Conservation (phyloP, 2,888 invertebrate genomes). For the Drosophila barbarae region DNA sequence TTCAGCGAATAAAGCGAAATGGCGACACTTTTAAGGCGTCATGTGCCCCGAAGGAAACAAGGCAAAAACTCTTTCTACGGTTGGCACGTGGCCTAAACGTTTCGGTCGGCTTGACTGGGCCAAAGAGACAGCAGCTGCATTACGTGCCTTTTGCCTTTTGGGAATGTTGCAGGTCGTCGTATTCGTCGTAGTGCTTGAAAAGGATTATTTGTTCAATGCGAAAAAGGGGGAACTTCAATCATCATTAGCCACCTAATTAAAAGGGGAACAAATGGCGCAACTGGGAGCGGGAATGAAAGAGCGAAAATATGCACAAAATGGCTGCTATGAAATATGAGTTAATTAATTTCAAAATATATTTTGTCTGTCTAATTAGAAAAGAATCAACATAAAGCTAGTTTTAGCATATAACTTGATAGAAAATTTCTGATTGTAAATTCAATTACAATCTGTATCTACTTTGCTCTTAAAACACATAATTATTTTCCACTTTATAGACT, state of each 20-base stretch:
- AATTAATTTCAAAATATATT: conserved; percentile 1
- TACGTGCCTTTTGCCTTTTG: conserved; percentile 25
- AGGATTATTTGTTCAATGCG: conserved; percentile 27
- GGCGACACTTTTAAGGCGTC: conserved; percentile 61
- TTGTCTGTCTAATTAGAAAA: not conserved
- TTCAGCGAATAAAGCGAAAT: conserved; percentile 54
- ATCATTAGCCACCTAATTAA: conserved; percentile 42
- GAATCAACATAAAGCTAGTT: not conserved
- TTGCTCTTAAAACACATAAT: not conserved
- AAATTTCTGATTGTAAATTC: not conserved
- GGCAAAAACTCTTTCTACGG: conserved; percentile 9
- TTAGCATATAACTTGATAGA: not conserved
- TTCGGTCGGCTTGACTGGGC: conserved; percentile 15
- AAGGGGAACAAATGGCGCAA: conserved; percentile 17
- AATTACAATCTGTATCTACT: too few species aligned
- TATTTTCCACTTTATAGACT: not conserved
- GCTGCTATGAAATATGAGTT: not conserved
- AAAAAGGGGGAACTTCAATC: conserved; percentile 10
- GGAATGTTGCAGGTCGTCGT: conserved; percentile 1
- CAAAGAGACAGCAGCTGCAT: conserved; percentile 18
- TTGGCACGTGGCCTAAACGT: conserved; percentile 27
- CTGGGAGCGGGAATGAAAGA: conserved; percentile 18
- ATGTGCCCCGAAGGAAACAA: conserved; percentile 35
- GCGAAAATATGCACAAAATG: not conserved
- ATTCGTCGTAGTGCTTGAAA: not conserved